Evolutionary conservation across 2,888 invertebrate species (phyloP).

Genomic region (Meliscaeva auricollis): DNA sequence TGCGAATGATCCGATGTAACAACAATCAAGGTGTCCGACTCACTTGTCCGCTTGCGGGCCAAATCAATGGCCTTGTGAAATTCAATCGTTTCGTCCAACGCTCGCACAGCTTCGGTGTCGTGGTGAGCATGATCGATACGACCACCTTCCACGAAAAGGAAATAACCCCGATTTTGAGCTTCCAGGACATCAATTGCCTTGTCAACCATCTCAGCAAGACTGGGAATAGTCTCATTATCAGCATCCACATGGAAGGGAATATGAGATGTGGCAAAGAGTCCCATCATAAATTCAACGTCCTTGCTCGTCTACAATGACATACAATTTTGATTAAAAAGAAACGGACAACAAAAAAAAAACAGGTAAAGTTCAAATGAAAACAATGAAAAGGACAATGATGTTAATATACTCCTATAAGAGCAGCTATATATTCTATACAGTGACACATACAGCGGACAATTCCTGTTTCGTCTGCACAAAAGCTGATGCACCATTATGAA

Average conservation of each 20-base stretch:
- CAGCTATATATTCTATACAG: too few relatives aligned
- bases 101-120: constrained; percentile 87
- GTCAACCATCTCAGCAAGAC: constrained; percentile 90
- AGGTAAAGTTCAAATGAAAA: constrained; percentile 37
- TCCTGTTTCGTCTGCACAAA: constrained; percentile 88
- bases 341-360: background rate
- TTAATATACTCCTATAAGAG: background rate
- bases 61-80: constrained; percentile 89
- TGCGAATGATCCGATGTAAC: constrained; percentile 93
- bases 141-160: constrained; percentile 90
- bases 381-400: constrained; percentile 15
- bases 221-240: constrained; percentile 86
- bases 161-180: constrained; percentile 88
- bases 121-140: constrained; percentile 93
- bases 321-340: constrained; percentile 32
- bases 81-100: constrained; percentile 92
- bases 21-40: constrained; percentile 91
- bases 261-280: constrained; percentile 88
- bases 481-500: constrained; percentile 81
- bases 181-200: constrained; percentile 89
- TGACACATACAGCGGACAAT: constrained; percentile 84
- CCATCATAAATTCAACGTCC: constrained; percentile 88
- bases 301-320: constrained; percentile 79
- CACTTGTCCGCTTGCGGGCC: constrained; percentile 87
- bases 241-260: constrained; percentile 90